Conservation (phyloP, 2,888 invertebrate genomes). For the Pristionchus exspectatus region DNA sequence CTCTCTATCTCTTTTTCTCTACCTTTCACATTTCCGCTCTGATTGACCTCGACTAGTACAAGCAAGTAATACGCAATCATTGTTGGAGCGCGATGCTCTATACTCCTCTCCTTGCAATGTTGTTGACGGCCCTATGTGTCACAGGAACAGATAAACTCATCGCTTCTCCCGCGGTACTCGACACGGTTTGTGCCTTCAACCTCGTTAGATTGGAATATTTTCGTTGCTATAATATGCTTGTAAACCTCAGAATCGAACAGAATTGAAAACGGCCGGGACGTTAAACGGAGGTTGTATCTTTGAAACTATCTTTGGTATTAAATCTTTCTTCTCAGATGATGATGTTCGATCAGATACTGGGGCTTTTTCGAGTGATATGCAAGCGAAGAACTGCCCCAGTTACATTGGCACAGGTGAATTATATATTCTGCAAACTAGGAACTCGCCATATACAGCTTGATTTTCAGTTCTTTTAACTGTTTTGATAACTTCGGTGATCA, state of each 20-base stretch:
- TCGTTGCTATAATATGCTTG: background rate
- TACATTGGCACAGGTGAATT: background rate
- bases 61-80: background rate
- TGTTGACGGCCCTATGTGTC: background rate
- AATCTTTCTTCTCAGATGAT: background rate
- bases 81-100: background rate
- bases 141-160: background rate
- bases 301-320: no score
- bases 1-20: background rate
- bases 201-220: background rate
- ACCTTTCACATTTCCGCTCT: conserved; percentile 17
- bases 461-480: conserved; percentile 1
- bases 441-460: background rate
- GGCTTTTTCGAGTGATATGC: background rate
- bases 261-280: no score
- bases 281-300: no score
- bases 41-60: conserved; percentile 28
- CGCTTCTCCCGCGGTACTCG: background rate
- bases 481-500: background rate
- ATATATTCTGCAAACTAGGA: no score
- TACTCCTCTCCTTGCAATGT: background rate
- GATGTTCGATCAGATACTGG: no score
- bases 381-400: background rate
- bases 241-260: no score
- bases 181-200: background rate